Evolutionary conservation across 2,888 invertebrate species (phyloP).

Genomic region (Synergus japonicus): DNA sequence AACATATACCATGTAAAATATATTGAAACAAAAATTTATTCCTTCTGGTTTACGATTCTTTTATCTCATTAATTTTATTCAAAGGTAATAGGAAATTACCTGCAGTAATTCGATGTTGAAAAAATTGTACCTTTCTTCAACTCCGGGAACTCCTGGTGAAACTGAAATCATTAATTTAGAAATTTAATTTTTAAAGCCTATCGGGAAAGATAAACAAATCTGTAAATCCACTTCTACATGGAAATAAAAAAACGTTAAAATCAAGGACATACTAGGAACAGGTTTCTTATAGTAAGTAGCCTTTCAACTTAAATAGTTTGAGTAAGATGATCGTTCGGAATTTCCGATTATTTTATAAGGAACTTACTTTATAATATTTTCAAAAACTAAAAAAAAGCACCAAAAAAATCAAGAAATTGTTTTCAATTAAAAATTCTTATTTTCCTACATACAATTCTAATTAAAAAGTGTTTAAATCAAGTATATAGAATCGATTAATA

Average conservation of each 20-base stretch:
- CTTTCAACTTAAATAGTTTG: neutral
- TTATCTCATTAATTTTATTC: neutral
- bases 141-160: slow-evolving; percentile 21
- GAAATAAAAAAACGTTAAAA: neutral
- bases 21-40: neutral
- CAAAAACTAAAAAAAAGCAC: no score
- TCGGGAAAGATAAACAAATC: neutral
- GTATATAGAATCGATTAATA: neutral
- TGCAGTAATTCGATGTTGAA: slow-evolving; percentile 81
- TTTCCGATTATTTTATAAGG: neutral
- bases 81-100: slow-evolving; percentile 64
- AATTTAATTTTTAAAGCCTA: neutral
- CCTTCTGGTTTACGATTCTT: slow-evolving; percentile 23
- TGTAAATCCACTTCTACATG: neutral
- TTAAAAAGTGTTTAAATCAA: neutral
- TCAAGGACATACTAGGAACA: slow-evolving; percentile 3
- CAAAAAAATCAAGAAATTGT: neutral
- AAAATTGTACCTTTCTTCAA: slow-evolving; percentile 77
- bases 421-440: neutral
- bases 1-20: no score
- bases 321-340: neutral
- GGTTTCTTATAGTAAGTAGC: neutral
- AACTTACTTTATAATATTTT: no score
- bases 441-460: no score
- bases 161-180: slow-evolving; percentile 15